Conservation (phyloP, 1,140 invertebrate genomes). For the Drosophila suzukii region DNA sequence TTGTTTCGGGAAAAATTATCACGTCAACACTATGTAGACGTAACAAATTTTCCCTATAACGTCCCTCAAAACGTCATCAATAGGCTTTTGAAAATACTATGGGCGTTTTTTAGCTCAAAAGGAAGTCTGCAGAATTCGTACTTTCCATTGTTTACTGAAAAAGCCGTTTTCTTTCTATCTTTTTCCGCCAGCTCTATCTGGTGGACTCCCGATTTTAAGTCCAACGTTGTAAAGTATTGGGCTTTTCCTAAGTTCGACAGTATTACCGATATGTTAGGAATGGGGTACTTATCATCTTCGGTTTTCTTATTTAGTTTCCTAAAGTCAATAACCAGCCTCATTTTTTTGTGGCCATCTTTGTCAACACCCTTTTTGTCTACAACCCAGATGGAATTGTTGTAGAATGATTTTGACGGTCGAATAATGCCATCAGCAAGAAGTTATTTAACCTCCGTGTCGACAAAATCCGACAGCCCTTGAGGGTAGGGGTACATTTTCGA, state of each 20-base stretch:
- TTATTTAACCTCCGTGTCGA: no score
- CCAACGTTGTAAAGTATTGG: no score
- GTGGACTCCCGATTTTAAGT: not conserved
- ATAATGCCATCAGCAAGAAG: not conserved
- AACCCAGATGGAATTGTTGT: not conserved
- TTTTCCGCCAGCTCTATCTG: constrained; percentile 1
- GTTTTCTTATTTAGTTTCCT: not conserved
- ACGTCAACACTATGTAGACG: not conserved
- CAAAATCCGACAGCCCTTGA: no score
- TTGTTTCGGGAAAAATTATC: not conserved
- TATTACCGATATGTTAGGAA: not conserved
- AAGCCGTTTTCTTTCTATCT: not conserved
- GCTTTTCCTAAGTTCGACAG: not conserved
- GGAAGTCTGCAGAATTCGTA: not conserved
- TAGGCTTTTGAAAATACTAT: not conserved
- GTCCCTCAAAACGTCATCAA: not conserved
- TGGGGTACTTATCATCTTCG: no score
- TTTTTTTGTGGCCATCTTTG: no score
- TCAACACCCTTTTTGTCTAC: not conserved
- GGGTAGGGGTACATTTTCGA: no score
- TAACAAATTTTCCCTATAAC: not conserved
- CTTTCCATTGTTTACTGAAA: not conserved
- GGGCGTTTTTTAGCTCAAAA: not conserved
- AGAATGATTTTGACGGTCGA: not conserved
- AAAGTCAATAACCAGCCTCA: not conserved